Evolutionary conservation across 2,888 invertebrate species (phyloP), one percentile per base, ranked within the genome.

Genomic region (Didymodactylos carnosus): DNA sequence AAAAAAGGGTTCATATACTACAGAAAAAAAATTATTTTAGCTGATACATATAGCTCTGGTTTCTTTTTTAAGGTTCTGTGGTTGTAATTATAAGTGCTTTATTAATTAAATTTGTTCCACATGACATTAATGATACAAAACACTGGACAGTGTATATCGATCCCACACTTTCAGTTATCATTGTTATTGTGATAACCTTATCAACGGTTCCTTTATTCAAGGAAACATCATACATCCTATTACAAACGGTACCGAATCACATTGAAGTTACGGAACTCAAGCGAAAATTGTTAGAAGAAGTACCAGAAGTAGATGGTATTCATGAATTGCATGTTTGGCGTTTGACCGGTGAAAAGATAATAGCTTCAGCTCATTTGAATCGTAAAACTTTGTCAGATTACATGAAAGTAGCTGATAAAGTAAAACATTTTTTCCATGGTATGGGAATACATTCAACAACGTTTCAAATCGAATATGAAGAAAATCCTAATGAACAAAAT

Each of bases 271-370:
- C 88, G 76, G 86, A 86, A 14, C 91, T 94, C 79, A 90, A 93
- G 82, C 88, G 90, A 79, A 88, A 92, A 77, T 85, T 95, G 69
- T 83, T 93, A 76, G 89, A 90, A 80, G 91, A 91, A 80, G 91
- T 79, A 10, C 35, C 46, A 43, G 95, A 95, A 0, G 92, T 95
- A 29, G 83, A 93, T 73, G 94, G 93, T 0, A 92, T 97, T 1
- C 95, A 97, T 81, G 95, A 97, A 84, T 94, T 97, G 82, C 95
- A 97, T 82, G 92, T 97, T 14, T 97, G 97, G 97, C 95, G 95
- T 85, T 85, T 97, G 78, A 92, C 94, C 40, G 94, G 94, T 0
- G 93, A 94, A 84, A 88, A 94, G 78, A 94, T 95, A 78, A 94
- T 97, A 78, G 95, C 95, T 72, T 94, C 94, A n/a, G 94, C 94